phyloP scores from a whole-genome alignment of 1,140 invertebrate species.

The Hycleus cichorii region DNA sequence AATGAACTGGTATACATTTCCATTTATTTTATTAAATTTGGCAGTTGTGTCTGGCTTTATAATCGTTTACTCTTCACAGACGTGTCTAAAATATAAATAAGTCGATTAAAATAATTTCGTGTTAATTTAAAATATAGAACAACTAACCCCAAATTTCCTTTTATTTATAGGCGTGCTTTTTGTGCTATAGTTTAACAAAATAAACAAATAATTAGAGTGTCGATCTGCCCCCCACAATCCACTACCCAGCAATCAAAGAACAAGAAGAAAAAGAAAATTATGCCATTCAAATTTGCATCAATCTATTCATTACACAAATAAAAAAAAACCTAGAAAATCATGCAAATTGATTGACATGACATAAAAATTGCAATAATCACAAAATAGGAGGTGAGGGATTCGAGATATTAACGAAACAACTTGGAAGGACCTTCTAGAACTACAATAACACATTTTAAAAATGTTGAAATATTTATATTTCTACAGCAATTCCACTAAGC shows the following conservation, averaged over 20 bases:
- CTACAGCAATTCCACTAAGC: constrained; percentile 24
- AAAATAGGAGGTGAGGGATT: no score
- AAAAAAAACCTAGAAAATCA: no score
- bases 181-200: background rate
- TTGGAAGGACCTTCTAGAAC: constrained; percentile 7
- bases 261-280: background rate
- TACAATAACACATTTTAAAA: constrained; percentile 12
- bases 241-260: background rate
- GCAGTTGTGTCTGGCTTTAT: constrained; percentile 7
- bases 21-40: background rate
- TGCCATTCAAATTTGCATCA: background rate
- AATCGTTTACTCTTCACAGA: constrained; percentile 21
- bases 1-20: no score
- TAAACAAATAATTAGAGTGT: background rate
- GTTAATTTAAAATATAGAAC: background rate
- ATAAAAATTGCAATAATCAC: no score
- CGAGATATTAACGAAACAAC: no score
- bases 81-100: constrained; percentile 22
- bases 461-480: constrained; percentile 29
- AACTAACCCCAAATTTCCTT: constrained; percentile 8
- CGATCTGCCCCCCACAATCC: background rate
- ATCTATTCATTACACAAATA: background rate
- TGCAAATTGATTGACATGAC: no score
- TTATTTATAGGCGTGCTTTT: constrained; percentile 11
- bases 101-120: background rate